phyloP scores from a whole-genome alignment of 2,888 invertebrate genomes.

The Rhodophaea formosa region DNA sequence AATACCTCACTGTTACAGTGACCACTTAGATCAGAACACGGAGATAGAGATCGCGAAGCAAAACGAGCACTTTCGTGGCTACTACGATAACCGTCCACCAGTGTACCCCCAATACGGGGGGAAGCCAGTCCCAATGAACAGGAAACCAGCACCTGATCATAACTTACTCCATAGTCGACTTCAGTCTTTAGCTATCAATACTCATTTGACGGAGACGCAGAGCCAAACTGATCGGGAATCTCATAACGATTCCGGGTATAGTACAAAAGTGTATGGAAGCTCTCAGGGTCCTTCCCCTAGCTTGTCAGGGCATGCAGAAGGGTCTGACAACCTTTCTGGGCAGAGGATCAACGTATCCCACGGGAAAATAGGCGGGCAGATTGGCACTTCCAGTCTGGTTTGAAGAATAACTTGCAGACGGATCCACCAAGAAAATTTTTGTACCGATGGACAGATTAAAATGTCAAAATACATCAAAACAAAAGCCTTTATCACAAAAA shows the following conservation, averaged over 20 bases:
- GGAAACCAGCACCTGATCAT: conserved; percentile 66
- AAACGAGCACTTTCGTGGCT: conserved; percentile 66
- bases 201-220: conserved; percentile 71
- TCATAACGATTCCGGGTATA: conserved; percentile 93
- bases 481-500: too few species aligned
- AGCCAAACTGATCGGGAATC: conserved; percentile 83
- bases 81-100: conserved; percentile 64
- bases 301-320: conserved; percentile 81
- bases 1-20: conserved; percentile 75
- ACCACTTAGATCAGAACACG: conserved; percentile 69
- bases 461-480: too few species aligned
- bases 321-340: conserved; percentile 64
- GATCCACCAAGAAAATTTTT: too few species aligned
- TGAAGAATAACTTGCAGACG: too few species aligned
- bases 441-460: too few species aligned
- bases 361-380: conserved; percentile 60
- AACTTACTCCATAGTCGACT: conserved; percentile 69
- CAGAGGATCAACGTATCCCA: conserved; percentile 60
- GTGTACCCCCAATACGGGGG: conserved; percentile 50
- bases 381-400: conserved; percentile 85
- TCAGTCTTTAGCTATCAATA: conserved; percentile 74
- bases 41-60: conserved; percentile 75
- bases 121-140: conserved; percentile 43
- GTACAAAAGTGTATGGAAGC: conserved; percentile 90
- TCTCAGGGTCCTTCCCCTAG: conserved; percentile 90